A percentile compares a stretch with the other conserved stretches of the same genome.
These are phyloP conservation scores for Synanthedon myopaeformis DNA, from an alignment of 2,888 invertebrate species.

Conservation along the genomic window DNA sequence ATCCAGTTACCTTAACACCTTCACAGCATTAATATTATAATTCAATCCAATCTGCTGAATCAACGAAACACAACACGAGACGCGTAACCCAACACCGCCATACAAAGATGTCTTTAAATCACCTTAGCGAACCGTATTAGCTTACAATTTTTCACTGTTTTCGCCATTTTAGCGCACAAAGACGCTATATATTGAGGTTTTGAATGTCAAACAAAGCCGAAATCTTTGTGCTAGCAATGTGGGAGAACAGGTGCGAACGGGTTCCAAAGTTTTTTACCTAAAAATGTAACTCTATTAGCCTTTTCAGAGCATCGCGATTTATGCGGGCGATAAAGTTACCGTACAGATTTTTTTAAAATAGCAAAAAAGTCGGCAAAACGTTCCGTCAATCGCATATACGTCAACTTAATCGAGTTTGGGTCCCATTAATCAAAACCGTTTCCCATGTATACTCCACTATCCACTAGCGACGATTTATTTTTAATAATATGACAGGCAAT, in stretches of 20 bases:
- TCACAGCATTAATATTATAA: slow-evolving; percentile 7
- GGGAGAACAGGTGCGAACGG: slow-evolving; percentile 59
- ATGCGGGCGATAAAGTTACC: slow-evolving; percentile 42
- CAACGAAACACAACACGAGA: slow-evolving; percentile 4
- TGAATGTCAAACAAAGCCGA: slow-evolving; percentile 44
- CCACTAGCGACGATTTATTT: slow-evolving; percentile 44
- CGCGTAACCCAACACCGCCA: slow-evolving; percentile 21
- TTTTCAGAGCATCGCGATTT: slow-evolving; percentile 7
- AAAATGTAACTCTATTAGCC: slow-evolving; percentile 24
- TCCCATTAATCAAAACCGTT: slow-evolving; percentile 58
- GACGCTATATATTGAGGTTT: slow-evolving; percentile 49
- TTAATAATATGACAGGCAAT: slow-evolving; percentile 67
- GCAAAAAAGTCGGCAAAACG: slow-evolving; percentile 23
- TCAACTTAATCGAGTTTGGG: slow-evolving; percentile 54
- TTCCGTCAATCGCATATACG: slow-evolving; percentile 33
- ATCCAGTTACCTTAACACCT: slow-evolving; percentile 28
- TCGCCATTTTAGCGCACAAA: slow-evolving; percentile 13
- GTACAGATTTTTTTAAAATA: slow-evolving; percentile 9
- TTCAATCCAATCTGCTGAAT: slow-evolving; percentile 5
- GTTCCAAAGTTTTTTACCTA: slow-evolving; percentile 18
- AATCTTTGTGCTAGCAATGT: slow-evolving; percentile 14
- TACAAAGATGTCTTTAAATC: slow-evolving; percentile 24
- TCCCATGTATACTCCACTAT: slow-evolving; percentile 40
- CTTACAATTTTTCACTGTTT: slow-evolving; percentile 15
- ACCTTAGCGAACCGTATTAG: slow-evolving; percentile 19